A percentile compares a stretch with the other conserved stretches of the same genome.
Evolutionary conservation across 2,888 invertebrate species (phyloP).

Genomic region (Cristatella mucedo): DNA sequence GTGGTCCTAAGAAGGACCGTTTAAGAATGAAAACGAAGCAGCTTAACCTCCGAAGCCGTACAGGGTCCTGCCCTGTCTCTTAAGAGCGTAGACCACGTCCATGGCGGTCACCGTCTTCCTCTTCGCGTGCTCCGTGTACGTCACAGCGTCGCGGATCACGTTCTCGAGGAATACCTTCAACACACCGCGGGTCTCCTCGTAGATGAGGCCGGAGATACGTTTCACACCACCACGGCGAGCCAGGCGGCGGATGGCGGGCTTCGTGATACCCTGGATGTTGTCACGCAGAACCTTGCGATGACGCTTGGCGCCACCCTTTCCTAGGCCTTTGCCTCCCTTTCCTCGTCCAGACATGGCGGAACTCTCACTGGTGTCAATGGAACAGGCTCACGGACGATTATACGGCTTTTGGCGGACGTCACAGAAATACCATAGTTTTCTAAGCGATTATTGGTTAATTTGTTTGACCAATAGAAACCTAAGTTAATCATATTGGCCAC

Average conservation of each 20-base stretch:
- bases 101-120: constrained; percentile 69
- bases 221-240: constrained; percentile 25
- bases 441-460: no score
- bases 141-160: constrained; percentile 62
- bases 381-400: no score
- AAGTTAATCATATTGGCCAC: no score
- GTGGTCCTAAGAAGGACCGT: no score
- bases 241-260: constrained; percentile 15
- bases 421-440: no score
- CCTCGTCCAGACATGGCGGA: constrained; percentile 56
- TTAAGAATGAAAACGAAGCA: no score
- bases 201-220: constrained; percentile 54
- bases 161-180: constrained; percentile 63
- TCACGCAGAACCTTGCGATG: constrained; percentile 15
- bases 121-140: constrained; percentile 70
- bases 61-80: constrained; percentile 60
- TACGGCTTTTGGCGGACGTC: no score
- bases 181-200: constrained; percentile 60
- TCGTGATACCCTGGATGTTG: constrained; percentile 16
- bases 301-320: constrained; percentile 15
- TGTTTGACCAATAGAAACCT: no score
- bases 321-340: constrained; percentile 58
- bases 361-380: no score
- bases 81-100: constrained; percentile 68
- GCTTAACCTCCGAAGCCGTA: constrained; percentile 61